Percentiles rank a stretch among this genome's conserved stretches.
Conservation (phyloP, 2,113 vertebrate genomes). For the Zootoca vivipara region DNA sequence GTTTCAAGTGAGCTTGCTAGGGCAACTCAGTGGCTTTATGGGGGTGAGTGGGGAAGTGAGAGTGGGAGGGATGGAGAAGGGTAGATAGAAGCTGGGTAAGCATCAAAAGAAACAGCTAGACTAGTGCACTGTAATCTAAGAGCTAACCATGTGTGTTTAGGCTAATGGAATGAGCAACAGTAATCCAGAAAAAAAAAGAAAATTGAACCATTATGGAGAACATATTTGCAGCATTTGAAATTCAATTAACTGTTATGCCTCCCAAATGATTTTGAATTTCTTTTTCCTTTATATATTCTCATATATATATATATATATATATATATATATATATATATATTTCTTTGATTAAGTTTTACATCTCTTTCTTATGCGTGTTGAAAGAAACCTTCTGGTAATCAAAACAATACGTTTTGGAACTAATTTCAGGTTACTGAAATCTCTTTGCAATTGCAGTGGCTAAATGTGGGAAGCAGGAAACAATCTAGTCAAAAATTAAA, state of each 20-base stretch:
- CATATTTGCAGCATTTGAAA: slow-evolving; percentile 59
- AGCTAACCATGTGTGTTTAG: slow-evolving; percentile 56
- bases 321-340: neutral
- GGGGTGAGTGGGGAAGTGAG: neutral
- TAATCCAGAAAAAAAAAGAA: slow-evolving; percentile 59
- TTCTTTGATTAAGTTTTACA: slow-evolving; percentile 67
- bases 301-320: slow-evolving; percentile 7
- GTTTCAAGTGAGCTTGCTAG: slow-evolving; percentile 29
- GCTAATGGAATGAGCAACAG: slow-evolving; percentile 61
- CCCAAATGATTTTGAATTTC: slow-evolving; percentile 43
- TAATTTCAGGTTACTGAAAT: slow-evolving; percentile 51
- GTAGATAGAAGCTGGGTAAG: neutral
- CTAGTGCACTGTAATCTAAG: slow-evolving; percentile 43
- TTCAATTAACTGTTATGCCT: slow-evolving; percentile 63
- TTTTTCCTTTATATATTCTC: slow-evolving; percentile 59
- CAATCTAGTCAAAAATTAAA: neutral
- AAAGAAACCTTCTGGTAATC: slow-evolving; percentile 38
- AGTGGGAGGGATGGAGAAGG: neutral
- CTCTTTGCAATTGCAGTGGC: slow-evolving; percentile 3
- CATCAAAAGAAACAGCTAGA: slow-evolving; percentile 6
- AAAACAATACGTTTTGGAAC: slow-evolving; percentile 42
- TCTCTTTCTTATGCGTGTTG: neutral
- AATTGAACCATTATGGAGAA: slow-evolving; percentile 46
- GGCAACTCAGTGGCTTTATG: neutral
- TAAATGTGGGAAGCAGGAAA: neutral